These are phyloP conservation scores for Myiothlypis chrysogaster DNA, from an alignment of 2,797 vertebrate genomes.

Conservation along the genomic window DNA sequence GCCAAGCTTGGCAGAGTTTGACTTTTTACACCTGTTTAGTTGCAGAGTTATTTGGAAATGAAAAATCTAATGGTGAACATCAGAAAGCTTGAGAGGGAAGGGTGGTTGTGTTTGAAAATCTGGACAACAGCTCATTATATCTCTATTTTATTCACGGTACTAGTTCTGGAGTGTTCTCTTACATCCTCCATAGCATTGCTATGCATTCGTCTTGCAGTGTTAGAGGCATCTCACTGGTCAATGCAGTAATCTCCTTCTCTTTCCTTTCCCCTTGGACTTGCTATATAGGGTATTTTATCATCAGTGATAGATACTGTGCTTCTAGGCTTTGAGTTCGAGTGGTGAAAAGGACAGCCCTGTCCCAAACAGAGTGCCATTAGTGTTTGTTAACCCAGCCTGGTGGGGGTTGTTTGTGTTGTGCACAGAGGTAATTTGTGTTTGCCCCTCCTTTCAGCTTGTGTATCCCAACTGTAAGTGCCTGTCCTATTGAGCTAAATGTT, in stretches of 20 bases:
- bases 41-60: constrained; percentile 59
- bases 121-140: constrained; percentile 9
- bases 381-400: constrained; percentile 64
- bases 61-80: constrained; percentile 57
- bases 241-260: not conserved
- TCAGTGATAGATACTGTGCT: not conserved
- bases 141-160: constrained; percentile 3
- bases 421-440: constrained; percentile 45
- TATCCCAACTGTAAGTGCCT: not conserved
- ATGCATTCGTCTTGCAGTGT: not conserved
- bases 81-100: constrained; percentile 23
- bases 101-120: constrained; percentile 26
- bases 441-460: constrained; percentile 18
- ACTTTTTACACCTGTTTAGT: constrained; percentile 73
- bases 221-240: not conserved
- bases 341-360: not conserved
- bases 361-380: not conserved
- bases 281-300: not conserved
- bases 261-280: not conserved
- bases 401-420: constrained; percentile 26
- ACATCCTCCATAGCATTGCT: not conserved
- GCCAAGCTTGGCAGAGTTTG: constrained; percentile 70
- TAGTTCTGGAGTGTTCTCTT: constrained; percentile 13
- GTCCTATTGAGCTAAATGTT: not conserved
- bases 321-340: not conserved